These are phyloP conservation scores for Megalops atlanticus DNA, from an alignment of 2,113 vertebrate species.

Conservation along the genomic window DNA sequence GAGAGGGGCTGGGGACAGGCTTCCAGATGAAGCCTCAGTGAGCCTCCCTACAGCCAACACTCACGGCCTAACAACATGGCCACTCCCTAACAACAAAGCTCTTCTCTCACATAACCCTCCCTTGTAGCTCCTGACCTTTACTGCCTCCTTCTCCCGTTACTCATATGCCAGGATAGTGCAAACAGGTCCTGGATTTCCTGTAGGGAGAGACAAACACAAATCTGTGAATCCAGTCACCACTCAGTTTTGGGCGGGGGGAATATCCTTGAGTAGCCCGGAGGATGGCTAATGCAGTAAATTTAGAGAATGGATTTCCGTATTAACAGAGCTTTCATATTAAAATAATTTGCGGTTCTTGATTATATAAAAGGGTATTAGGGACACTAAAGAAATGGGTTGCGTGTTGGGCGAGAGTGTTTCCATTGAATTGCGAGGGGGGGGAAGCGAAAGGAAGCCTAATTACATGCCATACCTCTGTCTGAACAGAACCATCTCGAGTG, in stretches of 20 bases:
- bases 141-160: neutral
- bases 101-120: neutral
- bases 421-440: slow-evolving; percentile 53
- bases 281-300: neutral
- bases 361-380: slow-evolving; percentile 55
- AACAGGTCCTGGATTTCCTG: neutral
- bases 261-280: neutral
- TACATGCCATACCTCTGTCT: slow-evolving; percentile 67
- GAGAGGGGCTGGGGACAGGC: neutral
- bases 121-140: neutral
- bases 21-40: neutral
- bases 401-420: slow-evolving; percentile 49
- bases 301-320: neutral
- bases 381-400: slow-evolving; percentile 47
- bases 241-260: neutral
- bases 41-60: neutral
- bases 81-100: neutral
- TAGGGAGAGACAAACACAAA: neutral
- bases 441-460: slow-evolving; percentile 56
- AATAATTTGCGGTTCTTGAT: slow-evolving; percentile 40
- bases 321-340: slow-evolving; percentile 5
- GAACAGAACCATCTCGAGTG: slow-evolving; percentile 58
- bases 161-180: neutral
- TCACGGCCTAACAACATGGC: too few relatives aligned
- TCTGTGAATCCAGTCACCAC: neutral